phyloP scores from a whole-genome alignment of 2,888 invertebrate genomes.

The Notodonta dromedarius region DNA sequence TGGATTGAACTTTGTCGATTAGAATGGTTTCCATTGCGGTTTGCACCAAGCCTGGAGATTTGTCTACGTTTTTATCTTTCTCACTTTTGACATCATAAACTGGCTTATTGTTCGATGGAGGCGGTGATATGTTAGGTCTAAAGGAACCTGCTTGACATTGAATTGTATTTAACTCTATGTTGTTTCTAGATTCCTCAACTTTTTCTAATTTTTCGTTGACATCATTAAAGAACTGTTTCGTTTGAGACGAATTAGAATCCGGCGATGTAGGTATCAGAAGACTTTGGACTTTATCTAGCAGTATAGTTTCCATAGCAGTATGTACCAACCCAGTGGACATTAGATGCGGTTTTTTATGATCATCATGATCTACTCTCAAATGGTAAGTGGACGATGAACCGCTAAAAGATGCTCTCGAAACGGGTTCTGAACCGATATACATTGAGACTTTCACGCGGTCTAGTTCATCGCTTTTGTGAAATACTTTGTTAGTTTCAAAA shows the following conservation, averaged over 20 bases:
- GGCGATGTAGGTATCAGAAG: slow-evolving; percentile 71
- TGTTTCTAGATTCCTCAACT: slow-evolving; percentile 58
- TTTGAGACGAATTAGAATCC: slow-evolving; percentile 48
- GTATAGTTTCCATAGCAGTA: slow-evolving; percentile 83
- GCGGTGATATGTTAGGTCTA: slow-evolving; percentile 15
- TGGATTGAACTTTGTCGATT: slow-evolving; percentile 72
- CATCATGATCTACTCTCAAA: slow-evolving; percentile 55
- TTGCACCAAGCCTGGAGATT: slow-evolving; percentile 48
- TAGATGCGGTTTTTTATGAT: slow-evolving; percentile 53
- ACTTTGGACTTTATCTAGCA: slow-evolving; percentile 81
- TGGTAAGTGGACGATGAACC: slow-evolving; percentile 54
- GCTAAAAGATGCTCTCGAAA: slow-evolving; percentile 69
- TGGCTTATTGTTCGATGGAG: slow-evolving; percentile 30
- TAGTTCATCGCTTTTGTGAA: slow-evolving; percentile 69
- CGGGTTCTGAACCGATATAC: slow-evolving; percentile 80
- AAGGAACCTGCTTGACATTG: slow-evolving; percentile 16
- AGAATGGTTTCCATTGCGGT: slow-evolving; percentile 80
- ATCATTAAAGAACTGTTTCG: slow-evolving; percentile 70
- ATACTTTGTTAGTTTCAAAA: slow-evolving; percentile 50
- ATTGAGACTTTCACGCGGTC: slow-evolving; percentile 64
- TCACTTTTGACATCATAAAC: slow-evolving; percentile 18
- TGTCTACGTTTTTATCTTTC: slow-evolving; percentile 22
- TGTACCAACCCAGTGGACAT: slow-evolving; percentile 74
- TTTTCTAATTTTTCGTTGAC: slow-evolving; percentile 68
- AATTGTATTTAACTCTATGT: slow-evolving; percentile 31